Percentiles rank a stretch among this genome's conserved stretches.
Conservation (phyloP, 2,888 invertebrate genomes). For the Acanthopleura granulata region DNA sequence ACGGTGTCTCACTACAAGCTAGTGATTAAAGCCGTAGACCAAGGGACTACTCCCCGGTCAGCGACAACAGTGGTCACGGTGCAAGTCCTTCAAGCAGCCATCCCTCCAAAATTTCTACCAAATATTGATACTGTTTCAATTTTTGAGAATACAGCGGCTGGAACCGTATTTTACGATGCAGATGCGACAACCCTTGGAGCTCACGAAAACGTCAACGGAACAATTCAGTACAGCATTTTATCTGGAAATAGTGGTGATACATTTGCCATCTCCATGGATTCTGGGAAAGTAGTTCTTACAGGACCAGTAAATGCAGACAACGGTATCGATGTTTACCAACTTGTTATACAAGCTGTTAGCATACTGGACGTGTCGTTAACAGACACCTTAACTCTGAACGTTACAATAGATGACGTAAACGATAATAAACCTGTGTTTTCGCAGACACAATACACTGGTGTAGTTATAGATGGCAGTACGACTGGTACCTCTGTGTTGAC, state of each 20-base stretch:
- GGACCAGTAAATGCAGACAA: background rate
- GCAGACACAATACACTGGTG: background rate
- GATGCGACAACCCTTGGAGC: conserved; percentile 45
- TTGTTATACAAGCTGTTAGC: background rate
- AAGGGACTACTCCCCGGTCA: conserved; percentile 30
- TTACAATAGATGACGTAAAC: conserved; percentile 1
- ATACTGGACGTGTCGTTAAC: background rate
- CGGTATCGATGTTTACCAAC: background rate
- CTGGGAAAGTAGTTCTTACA: conserved; percentile 1
- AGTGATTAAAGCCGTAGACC: conserved; percentile 37
- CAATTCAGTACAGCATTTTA: background rate
- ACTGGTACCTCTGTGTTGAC: background rate
- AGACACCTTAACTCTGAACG: background rate
- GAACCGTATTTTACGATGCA: conserved; percentile 36
- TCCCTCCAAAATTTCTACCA: conserved; percentile 34
- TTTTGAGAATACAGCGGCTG: conserved; percentile 36
- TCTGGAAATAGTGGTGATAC: background rate
- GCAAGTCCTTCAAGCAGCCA: conserved; percentile 35
- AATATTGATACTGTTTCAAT: conserved; percentile 27
- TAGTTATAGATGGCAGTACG: background rate
- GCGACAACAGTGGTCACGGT: conserved; percentile 38
- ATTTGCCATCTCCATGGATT: background rate
- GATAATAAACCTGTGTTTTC: background rate
- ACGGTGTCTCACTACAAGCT: conserved; percentile 28
- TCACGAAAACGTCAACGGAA: conserved; percentile 33